Base-by-base conservation (phyloP, 1,140 invertebrate species). In the Gyrodactylus bullatarudis region DNA sequence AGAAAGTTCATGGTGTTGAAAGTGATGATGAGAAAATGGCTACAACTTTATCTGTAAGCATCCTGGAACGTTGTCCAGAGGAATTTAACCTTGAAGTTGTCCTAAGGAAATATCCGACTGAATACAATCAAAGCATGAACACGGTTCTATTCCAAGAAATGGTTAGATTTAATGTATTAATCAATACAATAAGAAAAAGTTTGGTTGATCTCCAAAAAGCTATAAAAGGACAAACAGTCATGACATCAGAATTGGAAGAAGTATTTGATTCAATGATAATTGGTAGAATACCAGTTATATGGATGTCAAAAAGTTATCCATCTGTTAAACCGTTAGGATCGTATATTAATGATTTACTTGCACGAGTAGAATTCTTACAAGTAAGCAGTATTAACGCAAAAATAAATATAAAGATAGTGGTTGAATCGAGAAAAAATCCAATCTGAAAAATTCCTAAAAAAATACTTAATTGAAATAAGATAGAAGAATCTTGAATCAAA, bases 21-120 rank as follows among this genome's bases (percentile, higher is more conserved):
- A 85, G 83, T 73, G 85, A 85, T 2, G 82, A 83, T 1, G 85
- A 86, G 72, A 81, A 80, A 26, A 83, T 87, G 1, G 85, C 88
- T 2, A 85, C 85, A 70, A 79, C 80, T 27, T 81, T 81, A 0
- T 80, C 81, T 19, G 76, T 81, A 22, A 87, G 89, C 76, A 87
- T 92, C 76, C 77, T 88, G 27, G 78, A 77, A 20, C 80, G 80
- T 75, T 80, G 93, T 21, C 89, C 89, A 0, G 77, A 81, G 74
- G 83, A 87, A 79, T 87, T 86, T 81, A 83, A 89, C 81, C 78
- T 88, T 26, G 81, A 86, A 77, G 78, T 82, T 26, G 69, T 26
- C 26, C 69, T 80, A 16, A 77, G 77, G 69, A 80, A 79, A 74
- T 81, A 81, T 75, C 80, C 80, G 24, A 80, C 81, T 20, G 26